Evolutionary conservation across 2,888 invertebrate genomes (phyloP), one percentile per base, ranked within the genome.

Genomic region (Punctoribates punctum): DNA sequence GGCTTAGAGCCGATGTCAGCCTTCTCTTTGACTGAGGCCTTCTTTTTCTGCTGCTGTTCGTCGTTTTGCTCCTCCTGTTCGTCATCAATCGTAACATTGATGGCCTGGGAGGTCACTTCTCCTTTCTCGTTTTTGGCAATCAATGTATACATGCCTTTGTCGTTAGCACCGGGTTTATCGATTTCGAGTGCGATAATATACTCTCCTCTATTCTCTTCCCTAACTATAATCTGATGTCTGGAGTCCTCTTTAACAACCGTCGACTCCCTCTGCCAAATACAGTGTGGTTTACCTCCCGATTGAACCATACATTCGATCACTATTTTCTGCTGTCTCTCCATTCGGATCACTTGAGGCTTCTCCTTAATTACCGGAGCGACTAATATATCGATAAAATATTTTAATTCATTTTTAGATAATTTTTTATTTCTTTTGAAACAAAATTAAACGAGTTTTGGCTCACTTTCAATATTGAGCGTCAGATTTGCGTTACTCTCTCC

Each of bases 401-500:
- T 1, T 23, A 15, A 17, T 60, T 29, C 23, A 57, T 13, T 9
- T 57, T 57, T 57, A 1, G 11, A 70, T 23, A 23, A 34, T 38
- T 42, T 77, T n/a, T n/a, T 23, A 34, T 57, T 29, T 74, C 15
- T 29, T 42, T 2, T 62, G 73, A 34, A 73, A 27, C 23, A 42
- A n/a, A 48, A 17, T 34, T 34, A 34, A 27, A 34, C 1, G 0
- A 9, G 73, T 29, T 57, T 67, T 27, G 34, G 87, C 90, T 88
- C 87, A 95, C 95, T 96, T 90, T 96, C 96, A 86, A 98, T 95
- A 86, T 98, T 97, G 82, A 98, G 89, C 81, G 96, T 96, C 80
- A 97, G 88, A 86, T 97, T 97, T 78, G 96, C 96, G 84, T 96
- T 96, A 80, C 96, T 89, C 88, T 98, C 97, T 81, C 98, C 99